A percentile compares a stretch with the other conserved stretches of the same genome.
Evolutionary conservation across 1,140 invertebrate genomes (phyloP).

Genomic region (Drosophila saltans): DNA sequence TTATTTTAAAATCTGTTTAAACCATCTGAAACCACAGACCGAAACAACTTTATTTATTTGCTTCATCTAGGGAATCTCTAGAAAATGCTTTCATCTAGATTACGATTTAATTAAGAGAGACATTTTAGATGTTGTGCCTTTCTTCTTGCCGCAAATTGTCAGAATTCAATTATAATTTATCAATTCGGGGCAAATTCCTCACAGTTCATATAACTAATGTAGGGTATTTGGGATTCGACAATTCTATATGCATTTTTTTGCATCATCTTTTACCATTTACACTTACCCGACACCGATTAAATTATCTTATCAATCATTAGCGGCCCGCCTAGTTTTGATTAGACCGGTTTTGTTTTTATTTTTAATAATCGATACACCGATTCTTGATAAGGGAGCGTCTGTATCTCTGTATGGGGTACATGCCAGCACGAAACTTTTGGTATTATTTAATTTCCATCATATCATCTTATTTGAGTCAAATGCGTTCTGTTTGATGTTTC

Average conservation of each 20-base stretch:
- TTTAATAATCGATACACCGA: conserved; percentile 7
- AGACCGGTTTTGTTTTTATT: neutral
- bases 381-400: neutral
- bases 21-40: too few species aligned
- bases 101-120: too few species aligned
- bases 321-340: neutral
- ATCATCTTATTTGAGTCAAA: neutral
- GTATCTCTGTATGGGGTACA: neutral
- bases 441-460: neutral
- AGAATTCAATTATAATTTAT: neutral
- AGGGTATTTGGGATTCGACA: neutral
- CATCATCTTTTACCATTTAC: neutral
- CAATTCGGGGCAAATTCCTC: neutral
- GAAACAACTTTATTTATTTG: too few species aligned
- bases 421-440: neutral
- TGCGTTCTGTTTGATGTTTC: conserved; percentile 4
- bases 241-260: neutral
- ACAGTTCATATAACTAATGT: neutral
- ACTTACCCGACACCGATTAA: neutral
- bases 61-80: too few species aligned
- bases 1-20: too few species aligned
- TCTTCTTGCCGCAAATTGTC: neutral
- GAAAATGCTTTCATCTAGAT: too few species aligned
- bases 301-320: neutral
- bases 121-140: too few species aligned